These are phyloP conservation scores for Regulus satrapa DNA, from an alignment of 2,113 vertebrate genomes.

Conservation along the genomic window DNA sequence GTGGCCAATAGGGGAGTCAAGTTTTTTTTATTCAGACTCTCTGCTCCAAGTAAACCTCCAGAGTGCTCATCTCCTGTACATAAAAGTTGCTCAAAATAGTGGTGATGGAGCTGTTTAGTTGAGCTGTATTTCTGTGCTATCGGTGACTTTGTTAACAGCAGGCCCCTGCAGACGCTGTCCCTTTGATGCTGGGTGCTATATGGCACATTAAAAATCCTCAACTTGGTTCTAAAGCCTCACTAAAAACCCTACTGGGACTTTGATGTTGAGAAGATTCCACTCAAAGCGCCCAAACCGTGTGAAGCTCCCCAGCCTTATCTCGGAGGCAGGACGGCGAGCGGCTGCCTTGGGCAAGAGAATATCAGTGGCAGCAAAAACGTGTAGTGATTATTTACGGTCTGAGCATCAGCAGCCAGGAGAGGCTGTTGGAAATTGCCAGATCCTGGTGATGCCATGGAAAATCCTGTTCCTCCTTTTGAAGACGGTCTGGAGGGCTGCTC, in stretches of 20 bases:
- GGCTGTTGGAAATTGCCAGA: background rate
- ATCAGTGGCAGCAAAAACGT: background rate
- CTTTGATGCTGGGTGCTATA: constrained; percentile 13
- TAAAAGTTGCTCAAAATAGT: background rate
- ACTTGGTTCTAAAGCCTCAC: constrained; percentile 3
- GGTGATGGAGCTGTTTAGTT: background rate
- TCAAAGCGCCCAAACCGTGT: background rate
- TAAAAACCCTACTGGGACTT: constrained; percentile 37
- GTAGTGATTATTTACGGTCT: constrained; percentile 20
- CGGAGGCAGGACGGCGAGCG: background rate
- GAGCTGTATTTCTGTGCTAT: background rate
- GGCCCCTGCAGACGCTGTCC: background rate
- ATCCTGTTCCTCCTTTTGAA: background rate
- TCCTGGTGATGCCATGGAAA: background rate
- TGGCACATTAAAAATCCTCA: constrained; percentile 1
- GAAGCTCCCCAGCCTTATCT: constrained; percentile 29
- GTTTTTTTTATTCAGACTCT: background rate
- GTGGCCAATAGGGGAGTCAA: background rate
- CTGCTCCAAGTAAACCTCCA: background rate
- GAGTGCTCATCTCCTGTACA: background rate
- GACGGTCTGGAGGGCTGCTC: fast-evolving
- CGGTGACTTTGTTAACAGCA: background rate
- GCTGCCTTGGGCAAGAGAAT: background rate
- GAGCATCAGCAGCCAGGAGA: background rate
- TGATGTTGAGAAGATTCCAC: constrained; percentile 45